Evolutionary conservation across 2,888 invertebrate species (phyloP), one percentile per base, ranked within the genome.

Genomic region (Hololepta plana): DNA sequence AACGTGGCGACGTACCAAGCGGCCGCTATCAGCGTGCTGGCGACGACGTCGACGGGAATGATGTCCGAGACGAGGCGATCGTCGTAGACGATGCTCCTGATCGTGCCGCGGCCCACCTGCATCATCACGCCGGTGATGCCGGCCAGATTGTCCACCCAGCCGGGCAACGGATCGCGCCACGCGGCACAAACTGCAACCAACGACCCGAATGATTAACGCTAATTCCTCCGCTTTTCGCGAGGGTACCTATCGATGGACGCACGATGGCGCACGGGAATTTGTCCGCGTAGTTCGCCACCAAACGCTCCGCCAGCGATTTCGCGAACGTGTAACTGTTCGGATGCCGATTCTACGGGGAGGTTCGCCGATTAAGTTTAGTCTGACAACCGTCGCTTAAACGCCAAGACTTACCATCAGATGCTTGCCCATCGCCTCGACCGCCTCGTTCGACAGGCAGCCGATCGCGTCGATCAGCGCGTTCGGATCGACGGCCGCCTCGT

Each of bases 251-350:
- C 1, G 93, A 93, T 1, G 96, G 96, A 33, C 95, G 60, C 2
- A 96, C 76, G 39, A 96, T 85, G 34, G 82, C 80, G 3, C 85
- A 68, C 0, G 95, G 93, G 20, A 96, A 54, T 6, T 65, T 61
- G 0, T 66, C 60, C 33, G 74, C 77, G 46, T 77, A 73, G 21
- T 60, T 58, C 27, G 65, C 51, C 5, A 95, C 68, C 26, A 90
- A 65, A 32, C 79, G 70, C 46, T 96, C 95, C 0, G 91, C 93
- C 35, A 95, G 59, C 2, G 88, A 80, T 57, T 96, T 96, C 3
- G 95, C 93, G 46, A 85, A 66, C 0, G 93, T 95, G 58, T 96
- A 96, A 0, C 91, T 91, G 49, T 96, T 96, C 0, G 95, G 95
- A 44, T 88, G 82, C 12, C 35, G 39, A 59, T 35, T n/a, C n/a